Base-by-base conservation (phyloP, 2,797 vertebrate genomes). In the Thunnus albacares region DNA sequence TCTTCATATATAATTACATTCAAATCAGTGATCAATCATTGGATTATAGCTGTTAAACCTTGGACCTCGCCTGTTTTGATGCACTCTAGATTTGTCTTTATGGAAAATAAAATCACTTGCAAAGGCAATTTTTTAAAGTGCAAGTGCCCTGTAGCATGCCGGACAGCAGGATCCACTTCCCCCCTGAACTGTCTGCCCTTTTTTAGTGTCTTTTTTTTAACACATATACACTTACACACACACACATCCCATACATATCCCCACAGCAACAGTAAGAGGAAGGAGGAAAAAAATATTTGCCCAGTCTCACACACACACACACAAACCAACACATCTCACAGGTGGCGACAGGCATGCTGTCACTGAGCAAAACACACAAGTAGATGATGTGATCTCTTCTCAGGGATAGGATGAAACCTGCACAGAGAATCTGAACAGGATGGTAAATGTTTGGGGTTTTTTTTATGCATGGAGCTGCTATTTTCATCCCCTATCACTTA, bases 131-230 rank as follows among this genome's bases (percentile, higher is more conserved):
- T 52, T 65, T 81, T 59, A 33, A 0, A 28, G 35, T 18, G 30
- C 26, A 53, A 33, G 24, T 52, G 0, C 13, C 20, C 41, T 33
- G 43, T 17, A 11, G n/a, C 75, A 52, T 47, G 15, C 57, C 49
- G 55, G 10, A 45, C 41, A 60, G 45, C 1, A 47, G 22, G 75
- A 80, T 91, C 82, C 74, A 22, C 57, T 90, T 87, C 7, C 35
- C 47, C 30, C 52, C 15, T 66, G 52, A 60, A 74, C 57, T 75
- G 33, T 72, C 55, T 87, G 79, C 18, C 69, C 65, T 84, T 41
- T 35, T 38, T 38, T 9, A 38, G 35, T 38, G 35, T 38, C 35
- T 38, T 38, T 38, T 38, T 38, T 66, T 60, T 52, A 8, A 71
- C 60, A 47, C 64, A 80, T 10, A 55, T 52, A 41, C 49, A 18